phyloP scores from a whole-genome alignment of 2,797 vertebrate genomes.

The Sylvilagus floridanus region DNA sequence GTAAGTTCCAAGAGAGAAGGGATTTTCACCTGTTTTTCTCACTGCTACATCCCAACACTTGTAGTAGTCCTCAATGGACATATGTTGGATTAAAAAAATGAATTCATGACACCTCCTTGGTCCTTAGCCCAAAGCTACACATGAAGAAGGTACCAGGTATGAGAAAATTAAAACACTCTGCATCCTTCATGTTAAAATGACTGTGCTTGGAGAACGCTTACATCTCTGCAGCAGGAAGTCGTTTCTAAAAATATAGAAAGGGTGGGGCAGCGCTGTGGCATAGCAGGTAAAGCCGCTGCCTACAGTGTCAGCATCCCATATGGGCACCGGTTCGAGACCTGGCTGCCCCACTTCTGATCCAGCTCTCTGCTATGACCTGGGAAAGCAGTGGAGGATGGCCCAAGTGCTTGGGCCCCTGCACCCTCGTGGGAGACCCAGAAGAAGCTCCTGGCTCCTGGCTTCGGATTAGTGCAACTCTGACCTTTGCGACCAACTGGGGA shows the following conservation, averaged over 20 bases:
- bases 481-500: too few relatives aligned
- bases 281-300: too few relatives aligned
- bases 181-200: neutral
- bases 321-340: too few relatives aligned
- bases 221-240: neutral
- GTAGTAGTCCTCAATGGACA: neutral
- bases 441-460: too few relatives aligned
- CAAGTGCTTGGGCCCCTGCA: too few relatives aligned
- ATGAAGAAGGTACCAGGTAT: neutral
- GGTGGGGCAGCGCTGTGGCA: too few relatives aligned
- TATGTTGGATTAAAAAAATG: neutral
- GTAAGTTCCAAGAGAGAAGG: neutral
- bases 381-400: too few relatives aligned
- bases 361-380: too few relatives aligned
- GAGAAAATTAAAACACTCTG: neutral
- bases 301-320: too few relatives aligned
- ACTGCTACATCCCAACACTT: neutral
- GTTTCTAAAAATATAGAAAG: neutral
- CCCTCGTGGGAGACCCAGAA: too few relatives aligned
- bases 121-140: neutral
- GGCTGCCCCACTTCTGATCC: too few relatives aligned
- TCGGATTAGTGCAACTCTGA: too few relatives aligned
- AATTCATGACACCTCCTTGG: neutral
- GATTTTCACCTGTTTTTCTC: neutral
- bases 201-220: slow-evolving; percentile 17